Percentiles rank a stretch among this genome's conserved stretches.
These are phyloP conservation scores for Nomada lathburiana DNA, from an alignment of 2,888 invertebrate genomes.

Conservation along the genomic window DNA sequence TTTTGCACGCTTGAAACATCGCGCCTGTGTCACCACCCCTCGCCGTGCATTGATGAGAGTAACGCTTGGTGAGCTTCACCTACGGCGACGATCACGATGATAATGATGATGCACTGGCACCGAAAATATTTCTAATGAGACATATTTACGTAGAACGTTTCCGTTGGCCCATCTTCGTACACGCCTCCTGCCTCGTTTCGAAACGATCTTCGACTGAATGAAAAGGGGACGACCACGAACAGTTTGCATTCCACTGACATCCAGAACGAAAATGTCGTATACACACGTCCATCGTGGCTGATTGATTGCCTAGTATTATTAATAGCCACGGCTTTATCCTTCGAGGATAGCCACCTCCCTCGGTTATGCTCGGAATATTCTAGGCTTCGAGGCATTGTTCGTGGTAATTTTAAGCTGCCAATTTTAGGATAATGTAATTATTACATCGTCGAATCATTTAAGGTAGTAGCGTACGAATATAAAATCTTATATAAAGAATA, in stretches of 20 bases:
- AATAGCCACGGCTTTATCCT: slow-evolving; percentile 13
- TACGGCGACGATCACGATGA: slow-evolving; percentile 7
- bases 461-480: too few species aligned
- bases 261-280: slow-evolving; percentile 22
- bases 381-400: neutral
- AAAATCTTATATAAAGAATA: too few species aligned
- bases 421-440: neutral
- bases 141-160: slow-evolving; percentile 53
- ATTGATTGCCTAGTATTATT: slow-evolving; percentile 43
- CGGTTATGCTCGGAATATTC: neutral
- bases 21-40: slow-evolving; percentile 46
- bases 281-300: neutral
- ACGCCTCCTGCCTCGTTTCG: neutral
- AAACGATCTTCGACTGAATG: slow-evolving; percentile 33
- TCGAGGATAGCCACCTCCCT: slow-evolving; percentile 12
- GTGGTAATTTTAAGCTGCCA: too few species aligned
- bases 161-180: slow-evolving; percentile 22
- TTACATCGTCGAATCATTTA: neutral
- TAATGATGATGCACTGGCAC: slow-evolving; percentile 46
- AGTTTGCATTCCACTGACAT: slow-evolving; percentile 6
- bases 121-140: slow-evolving; percentile 65
- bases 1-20: slow-evolving; percentile 47
- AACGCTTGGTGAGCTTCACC: slow-evolving; percentile 22
- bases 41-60: slow-evolving; percentile 46
- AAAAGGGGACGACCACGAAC: slow-evolving; percentile 26